phyloP scores from a whole-genome alignment of 2,888 invertebrate species.

The Harpalus rubripes region DNA sequence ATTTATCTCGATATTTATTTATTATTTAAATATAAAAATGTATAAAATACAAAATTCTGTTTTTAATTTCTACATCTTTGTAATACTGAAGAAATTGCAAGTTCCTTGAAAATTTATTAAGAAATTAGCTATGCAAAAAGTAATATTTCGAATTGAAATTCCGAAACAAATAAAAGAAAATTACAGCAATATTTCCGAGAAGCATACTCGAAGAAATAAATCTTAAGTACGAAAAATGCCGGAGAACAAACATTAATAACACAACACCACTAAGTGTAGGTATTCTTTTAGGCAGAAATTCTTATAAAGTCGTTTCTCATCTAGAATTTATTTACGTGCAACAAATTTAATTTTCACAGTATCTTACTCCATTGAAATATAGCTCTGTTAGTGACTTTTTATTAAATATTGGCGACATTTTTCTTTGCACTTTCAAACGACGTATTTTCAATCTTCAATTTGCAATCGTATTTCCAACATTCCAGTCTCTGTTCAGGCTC shows the following conservation, averaged over 20 bases:
- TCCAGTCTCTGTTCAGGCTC: conserved; percentile 16
- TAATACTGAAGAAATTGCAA: not conserved
- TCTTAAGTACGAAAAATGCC: conserved; percentile 32
- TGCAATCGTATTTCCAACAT: conserved; percentile 35
- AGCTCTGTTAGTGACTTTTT: conserved; percentile 33
- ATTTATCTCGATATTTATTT: no score
- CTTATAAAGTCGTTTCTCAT: conserved; percentile 34
- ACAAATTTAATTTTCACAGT: conserved; percentile 35
- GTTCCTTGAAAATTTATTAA: not conserved
- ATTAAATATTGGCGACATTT: conserved; percentile 42
- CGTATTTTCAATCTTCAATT: conserved; percentile 17
- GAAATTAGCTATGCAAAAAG: conserved; percentile 1
- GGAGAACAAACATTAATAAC: conserved; percentile 22
- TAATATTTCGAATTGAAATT: conserved; percentile 29
- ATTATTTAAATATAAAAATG: not conserved
- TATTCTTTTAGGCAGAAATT: conserved; percentile 39
- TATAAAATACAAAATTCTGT: not conserved
- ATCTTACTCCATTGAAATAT: conserved; percentile 17
- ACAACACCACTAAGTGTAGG: conserved; percentile 23
- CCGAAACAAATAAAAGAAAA: conserved; percentile 16
- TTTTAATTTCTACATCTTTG: not conserved
- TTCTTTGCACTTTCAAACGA: conserved; percentile 35
- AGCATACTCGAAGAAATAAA: conserved; percentile 19
- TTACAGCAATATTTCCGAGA: not conserved
- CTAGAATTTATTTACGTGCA: conserved; percentile 13